A percentile compares a stretch with the other conserved stretches of the same genome.
Conservation (phyloP, 2,113 vertebrate species). For the Gadus macrocephalus region DNA sequence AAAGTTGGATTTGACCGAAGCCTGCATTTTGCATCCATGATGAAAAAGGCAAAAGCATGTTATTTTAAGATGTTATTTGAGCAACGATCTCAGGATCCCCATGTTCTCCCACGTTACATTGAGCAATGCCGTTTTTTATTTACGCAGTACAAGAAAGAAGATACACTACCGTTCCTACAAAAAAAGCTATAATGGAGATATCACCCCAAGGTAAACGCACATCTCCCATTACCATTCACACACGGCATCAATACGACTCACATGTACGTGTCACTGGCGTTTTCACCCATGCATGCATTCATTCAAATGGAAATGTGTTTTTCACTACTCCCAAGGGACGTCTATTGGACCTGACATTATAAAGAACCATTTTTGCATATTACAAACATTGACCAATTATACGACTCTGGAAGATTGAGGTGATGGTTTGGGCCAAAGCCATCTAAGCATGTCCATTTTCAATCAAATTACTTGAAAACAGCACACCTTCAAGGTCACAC, state of each 20-base stretch:
- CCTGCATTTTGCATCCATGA: too few relatives aligned
- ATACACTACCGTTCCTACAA: conserved; percentile 10
- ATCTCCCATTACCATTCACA: conserved; percentile 28
- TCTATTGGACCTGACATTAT: neutral
- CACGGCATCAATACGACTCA: conserved; percentile 7
- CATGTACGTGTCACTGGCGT: neutral
- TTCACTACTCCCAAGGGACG: conserved; percentile 1
- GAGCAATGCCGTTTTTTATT: conserved; percentile 30
- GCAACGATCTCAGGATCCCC: neutral
- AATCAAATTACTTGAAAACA: conserved; percentile 42
- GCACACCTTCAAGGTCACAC: conserved; percentile 24
- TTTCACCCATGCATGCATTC: conserved; percentile 10
- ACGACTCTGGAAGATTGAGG: conserved; percentile 31
- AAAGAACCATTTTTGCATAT: conserved; percentile 15
- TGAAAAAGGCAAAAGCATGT: neutral
- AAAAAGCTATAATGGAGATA: conserved; percentile 35
- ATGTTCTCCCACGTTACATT: conserved; percentile 13
- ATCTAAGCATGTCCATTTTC: conserved; percentile 37
- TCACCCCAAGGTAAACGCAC: conserved; percentile 42
- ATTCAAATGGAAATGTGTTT: conserved; percentile 17
- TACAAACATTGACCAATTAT: conserved; percentile 28
- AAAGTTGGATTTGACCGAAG: neutral
- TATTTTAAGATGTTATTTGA: neutral
- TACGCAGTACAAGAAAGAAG: conserved; percentile 20
- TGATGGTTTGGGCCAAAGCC: conserved; percentile 22